Base-by-base conservation (phyloP, 2,888 invertebrate species). In the Cheilosia vulpina region DNA sequence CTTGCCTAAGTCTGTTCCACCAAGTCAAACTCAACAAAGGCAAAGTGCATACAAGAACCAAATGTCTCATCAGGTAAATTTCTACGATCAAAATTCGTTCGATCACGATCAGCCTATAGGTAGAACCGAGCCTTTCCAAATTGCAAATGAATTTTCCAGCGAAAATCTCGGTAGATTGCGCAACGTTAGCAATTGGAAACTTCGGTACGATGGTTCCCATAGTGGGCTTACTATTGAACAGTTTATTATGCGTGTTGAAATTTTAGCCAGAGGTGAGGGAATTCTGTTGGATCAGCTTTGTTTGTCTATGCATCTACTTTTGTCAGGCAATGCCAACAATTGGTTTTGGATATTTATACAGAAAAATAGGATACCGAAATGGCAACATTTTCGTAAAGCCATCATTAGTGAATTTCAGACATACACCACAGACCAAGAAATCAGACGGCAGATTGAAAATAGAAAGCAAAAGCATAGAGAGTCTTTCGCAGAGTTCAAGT, bases 371-470 rank as follows among this genome's bases (percentile, higher is more conserved):
- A 7, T 7, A 7, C 47, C 47, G 7, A 17, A 9, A 7, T 47
- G 47, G 47, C 19, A 47, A 47, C 47, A 47, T n/a, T 47, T 47
- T 9, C 47, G 47, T 19, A 47, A 17, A 47, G 5, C 47, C 2
- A 7, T 17, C 1, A 47, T 47, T 17, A 47, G 17, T 17, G 47
- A 47, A 17, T 47, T 47, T 47, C n/a, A n/a, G n/a, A n/a, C n/a
- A n/a, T n/a, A n/a, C n/a, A n/a, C n/a, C n/a, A n/a, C n/a, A n/a
- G n/a, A 24, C 24, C 24, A 24, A 24, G 24, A 24, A 24, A 47
- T 47, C 47, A 47, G 47, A 9, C 47, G 47, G 19, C 47, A 47
- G 6, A 47, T 47, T 47, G 47, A 47, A n/a, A 47, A 47, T 43
- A 43, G 43, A 15, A 43, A 15, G 11, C 43, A 43, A 15, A 43